Evolutionary conservation across 2,888 invertebrate species (phyloP).

Genomic region (Heliconius ethilla): DNA sequence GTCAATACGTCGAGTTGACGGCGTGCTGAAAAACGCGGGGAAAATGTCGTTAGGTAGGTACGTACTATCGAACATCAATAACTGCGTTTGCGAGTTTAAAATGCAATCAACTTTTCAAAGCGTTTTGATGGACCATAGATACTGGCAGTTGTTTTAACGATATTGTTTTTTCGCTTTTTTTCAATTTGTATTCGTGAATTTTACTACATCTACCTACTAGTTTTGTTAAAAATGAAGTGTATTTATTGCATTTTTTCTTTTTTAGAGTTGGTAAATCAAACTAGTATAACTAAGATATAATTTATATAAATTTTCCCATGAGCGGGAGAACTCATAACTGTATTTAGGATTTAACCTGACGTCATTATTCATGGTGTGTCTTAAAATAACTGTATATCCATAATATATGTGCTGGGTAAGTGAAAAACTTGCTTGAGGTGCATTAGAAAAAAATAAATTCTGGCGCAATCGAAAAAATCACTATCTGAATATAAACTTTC

Average conservation of each 20-base stretch:
- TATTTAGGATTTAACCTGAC: too few species aligned
- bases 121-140: slow-evolving; percentile 4
- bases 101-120: slow-evolving; percentile 25
- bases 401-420: too few species aligned
- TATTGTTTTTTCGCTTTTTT: neutral
- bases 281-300: too few species aligned
- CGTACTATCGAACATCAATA: slow-evolving; percentile 29
- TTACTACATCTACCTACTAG: neutral
- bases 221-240: neutral
- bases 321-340: neutral
- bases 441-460: neutral
- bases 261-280: neutral
- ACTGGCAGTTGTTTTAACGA: slow-evolving; percentile 7
- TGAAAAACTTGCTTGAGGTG: too few species aligned
- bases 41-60: slow-evolving; percentile 23
- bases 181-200: neutral
- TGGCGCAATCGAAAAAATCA: neutral
- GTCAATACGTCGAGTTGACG: slow-evolving; percentile 26
- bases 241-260: neutral
- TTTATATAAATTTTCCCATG: neutral
- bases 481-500: neutral
- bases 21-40: slow-evolving; percentile 25
- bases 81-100: slow-evolving; percentile 23
- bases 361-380: too few species aligned
- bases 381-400: too few species aligned